A percentile compares a stretch with the other conserved stretches of the same genome.
These are phyloP conservation scores for Tipula confusa DNA, from an alignment of 2,888 invertebrate species.

Conservation along the genomic window DNA sequence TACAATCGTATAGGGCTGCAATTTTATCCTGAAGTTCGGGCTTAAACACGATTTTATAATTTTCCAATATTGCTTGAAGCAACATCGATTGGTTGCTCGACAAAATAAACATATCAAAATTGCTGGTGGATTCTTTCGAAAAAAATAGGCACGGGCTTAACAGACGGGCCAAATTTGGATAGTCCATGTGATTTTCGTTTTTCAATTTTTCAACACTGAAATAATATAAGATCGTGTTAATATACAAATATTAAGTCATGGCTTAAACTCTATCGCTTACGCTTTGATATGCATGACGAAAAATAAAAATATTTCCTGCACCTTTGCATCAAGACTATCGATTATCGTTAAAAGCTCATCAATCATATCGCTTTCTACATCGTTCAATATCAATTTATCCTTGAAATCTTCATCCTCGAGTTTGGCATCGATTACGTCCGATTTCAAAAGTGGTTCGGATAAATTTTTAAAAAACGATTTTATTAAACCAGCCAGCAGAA, in stretches of 20 bases:
- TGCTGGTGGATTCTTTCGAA: background rate
- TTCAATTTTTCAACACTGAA: background rate
- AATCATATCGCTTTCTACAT: background rate
- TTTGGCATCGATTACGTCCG: background rate
- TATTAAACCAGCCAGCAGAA: background rate
- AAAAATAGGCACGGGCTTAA: conserved; percentile 17
- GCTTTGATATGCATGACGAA: background rate
- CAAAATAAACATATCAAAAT: conserved; percentile 27
- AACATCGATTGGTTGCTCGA: conserved; percentile 13
- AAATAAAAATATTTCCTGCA: background rate
- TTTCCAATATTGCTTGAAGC: background rate
- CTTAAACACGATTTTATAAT: background rate
- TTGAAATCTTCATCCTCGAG: background rate
- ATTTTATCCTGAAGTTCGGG: background rate
- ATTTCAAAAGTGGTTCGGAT: background rate
- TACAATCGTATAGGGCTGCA: background rate
- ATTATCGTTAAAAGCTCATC: background rate
- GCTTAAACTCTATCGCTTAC: background rate
- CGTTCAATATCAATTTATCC: conserved; percentile 25
- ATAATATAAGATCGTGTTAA: no score
- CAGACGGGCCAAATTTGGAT: background rate
- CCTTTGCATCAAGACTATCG: background rate
- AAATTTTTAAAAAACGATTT: background rate
- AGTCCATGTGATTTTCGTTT: conserved; percentile 12
- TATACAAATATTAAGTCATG: background rate